phyloP scores from a whole-genome alignment of 1,140 invertebrate species.

The Caenorhabditis inopinata region DNA sequence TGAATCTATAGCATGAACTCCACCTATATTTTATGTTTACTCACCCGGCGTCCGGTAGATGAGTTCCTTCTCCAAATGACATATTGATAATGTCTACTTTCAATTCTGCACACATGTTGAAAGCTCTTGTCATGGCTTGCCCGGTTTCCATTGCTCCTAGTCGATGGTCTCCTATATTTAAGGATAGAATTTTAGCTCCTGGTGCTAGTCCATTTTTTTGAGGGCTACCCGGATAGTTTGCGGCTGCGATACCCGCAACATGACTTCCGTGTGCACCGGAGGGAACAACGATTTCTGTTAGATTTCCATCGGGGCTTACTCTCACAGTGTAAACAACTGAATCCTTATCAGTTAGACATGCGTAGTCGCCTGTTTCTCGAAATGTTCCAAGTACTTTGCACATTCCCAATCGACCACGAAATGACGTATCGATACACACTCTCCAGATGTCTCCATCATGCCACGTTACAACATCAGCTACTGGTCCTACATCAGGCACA shows the following conservation, averaged over 20 bases:
- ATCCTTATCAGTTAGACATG: constrained; percentile 73
- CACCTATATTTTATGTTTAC: not conserved
- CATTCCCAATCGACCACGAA: constrained; percentile 77
- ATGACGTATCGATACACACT: constrained; percentile 83
- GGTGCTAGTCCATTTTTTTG: constrained; percentile 92
- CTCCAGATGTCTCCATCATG: constrained; percentile 82
- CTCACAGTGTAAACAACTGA: not conserved
- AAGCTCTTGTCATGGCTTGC: constrained; percentile 81
- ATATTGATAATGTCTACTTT: constrained; percentile 87
- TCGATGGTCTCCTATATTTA: constrained; percentile 85
- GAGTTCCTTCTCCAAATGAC: constrained; percentile 92
- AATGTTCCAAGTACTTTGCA: constrained; percentile 83
- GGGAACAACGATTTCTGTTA: constrained; percentile 87
- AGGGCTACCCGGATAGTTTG: constrained; percentile 83
- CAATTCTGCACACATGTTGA: constrained; percentile 70
- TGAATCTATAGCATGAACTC: not conserved
- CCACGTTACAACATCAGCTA: constrained; percentile 90
- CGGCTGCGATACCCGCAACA: constrained; percentile 90
- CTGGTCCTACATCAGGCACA: constrained; percentile 80
- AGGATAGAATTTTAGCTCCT: constrained; percentile 83
- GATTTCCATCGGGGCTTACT: constrained; percentile 72
- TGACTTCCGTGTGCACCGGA: constrained; percentile 95
- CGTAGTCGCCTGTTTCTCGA: constrained; percentile 78
- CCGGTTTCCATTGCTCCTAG: constrained; percentile 93
- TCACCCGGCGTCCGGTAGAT: constrained; percentile 85